Conservation (phyloP, 2,888 invertebrate genomes). For the Stramonita haemastoma region DNA sequence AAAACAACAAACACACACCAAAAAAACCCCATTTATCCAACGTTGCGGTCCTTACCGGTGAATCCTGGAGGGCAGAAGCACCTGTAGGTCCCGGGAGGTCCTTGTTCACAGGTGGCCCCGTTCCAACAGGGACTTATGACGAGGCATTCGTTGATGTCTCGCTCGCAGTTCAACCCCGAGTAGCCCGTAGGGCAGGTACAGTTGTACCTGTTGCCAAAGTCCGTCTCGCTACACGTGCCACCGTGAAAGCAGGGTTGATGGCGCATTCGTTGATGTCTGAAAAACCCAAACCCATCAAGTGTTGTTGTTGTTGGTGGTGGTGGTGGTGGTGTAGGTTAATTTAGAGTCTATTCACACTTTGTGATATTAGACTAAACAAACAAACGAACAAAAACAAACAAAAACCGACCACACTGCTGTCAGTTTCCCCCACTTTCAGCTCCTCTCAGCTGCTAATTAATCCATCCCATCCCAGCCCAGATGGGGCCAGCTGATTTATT, state of each 20-base stretch:
- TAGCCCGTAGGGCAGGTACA: constrained; percentile 51
- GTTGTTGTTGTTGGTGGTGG: no score
- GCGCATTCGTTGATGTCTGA: constrained; percentile 85
- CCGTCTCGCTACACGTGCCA: constrained; percentile 47
- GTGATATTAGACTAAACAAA: no score
- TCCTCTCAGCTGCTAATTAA: no score
- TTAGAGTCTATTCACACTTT: no score
- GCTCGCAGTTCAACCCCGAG: constrained; percentile 50
- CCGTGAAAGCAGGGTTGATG: constrained; percentile 52
- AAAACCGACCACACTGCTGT: no score
- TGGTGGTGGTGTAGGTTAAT: no score
- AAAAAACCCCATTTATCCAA: neutral
- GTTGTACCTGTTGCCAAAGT: constrained; percentile 46
- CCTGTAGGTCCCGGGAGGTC: constrained; percentile 47
- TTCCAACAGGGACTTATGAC: constrained; percentile 52
- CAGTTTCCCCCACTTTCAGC: no score
- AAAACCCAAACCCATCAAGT: no score
- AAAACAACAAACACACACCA: no score
- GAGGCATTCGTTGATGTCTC: constrained; percentile 53
- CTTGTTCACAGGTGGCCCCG: constrained; percentile 47
- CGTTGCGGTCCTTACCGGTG: constrained; percentile 40
- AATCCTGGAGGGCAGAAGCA: constrained; percentile 50
- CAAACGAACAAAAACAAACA: no score
- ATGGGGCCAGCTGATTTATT: no score
- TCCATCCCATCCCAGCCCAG: no score